These are phyloP conservation scores for Enteromius paludinosus DNA, from an alignment of 2,797 vertebrate genomes.

Conservation along the genomic window DNA sequence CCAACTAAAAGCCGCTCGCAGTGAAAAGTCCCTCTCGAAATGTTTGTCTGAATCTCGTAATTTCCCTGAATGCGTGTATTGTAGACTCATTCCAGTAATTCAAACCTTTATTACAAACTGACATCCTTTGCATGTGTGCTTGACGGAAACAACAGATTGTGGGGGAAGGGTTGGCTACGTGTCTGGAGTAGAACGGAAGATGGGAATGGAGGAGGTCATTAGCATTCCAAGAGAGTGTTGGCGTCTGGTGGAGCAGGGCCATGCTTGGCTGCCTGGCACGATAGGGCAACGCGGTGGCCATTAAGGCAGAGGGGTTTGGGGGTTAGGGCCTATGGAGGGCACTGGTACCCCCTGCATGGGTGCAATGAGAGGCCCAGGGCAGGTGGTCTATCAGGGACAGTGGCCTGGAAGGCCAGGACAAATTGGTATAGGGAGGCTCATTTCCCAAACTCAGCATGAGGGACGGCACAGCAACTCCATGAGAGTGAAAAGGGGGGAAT, in stretches of 20 bases:
- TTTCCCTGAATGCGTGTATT: slow-evolving; percentile 25
- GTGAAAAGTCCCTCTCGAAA: slow-evolving; percentile 29
- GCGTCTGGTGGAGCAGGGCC: slow-evolving; percentile 56
- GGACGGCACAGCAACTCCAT: slow-evolving; percentile 51
- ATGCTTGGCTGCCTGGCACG: slow-evolving; percentile 61
- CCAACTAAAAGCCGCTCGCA: slow-evolving; percentile 33
- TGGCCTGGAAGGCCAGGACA: slow-evolving; percentile 61
- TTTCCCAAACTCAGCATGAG: slow-evolving; percentile 66
- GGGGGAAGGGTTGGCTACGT: slow-evolving; percentile 30
- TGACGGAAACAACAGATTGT: slow-evolving; percentile 8
- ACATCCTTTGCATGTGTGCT: slow-evolving; percentile 11
- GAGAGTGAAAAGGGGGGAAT: slow-evolving; percentile 33
- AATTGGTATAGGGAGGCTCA: slow-evolving; percentile 66
- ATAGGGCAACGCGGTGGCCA: slow-evolving; percentile 59
- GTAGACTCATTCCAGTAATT: slow-evolving; percentile 31
- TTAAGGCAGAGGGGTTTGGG: slow-evolving; percentile 63
- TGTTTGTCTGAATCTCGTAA: slow-evolving; percentile 31
- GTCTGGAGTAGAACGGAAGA: slow-evolving; percentile 42
- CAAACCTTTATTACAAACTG: slow-evolving; percentile 15
- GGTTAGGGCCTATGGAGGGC: slow-evolving; percentile 58
- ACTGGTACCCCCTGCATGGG: slow-evolving; percentile 51
- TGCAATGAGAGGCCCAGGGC: slow-evolving; percentile 59
- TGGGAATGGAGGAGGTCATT: slow-evolving; percentile 54
- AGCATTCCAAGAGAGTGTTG: slow-evolving; percentile 57
- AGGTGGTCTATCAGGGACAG: slow-evolving; percentile 61